Conservation (phyloP, 2,113 vertebrate species). For the Tetraodon nigroviridis region DNA sequence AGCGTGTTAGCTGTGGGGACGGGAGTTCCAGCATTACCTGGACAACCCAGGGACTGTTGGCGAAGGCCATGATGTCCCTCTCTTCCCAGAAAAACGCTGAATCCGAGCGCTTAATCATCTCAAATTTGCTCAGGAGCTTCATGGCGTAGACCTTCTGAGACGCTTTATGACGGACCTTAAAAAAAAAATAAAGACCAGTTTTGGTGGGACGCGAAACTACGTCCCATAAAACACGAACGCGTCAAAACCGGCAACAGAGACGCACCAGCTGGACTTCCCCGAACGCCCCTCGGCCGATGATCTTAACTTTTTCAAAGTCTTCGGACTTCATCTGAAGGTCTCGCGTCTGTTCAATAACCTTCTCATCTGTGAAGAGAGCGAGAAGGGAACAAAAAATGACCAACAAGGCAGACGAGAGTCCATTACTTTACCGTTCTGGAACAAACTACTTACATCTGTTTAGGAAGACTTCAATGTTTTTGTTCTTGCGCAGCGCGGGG, state of each 20-base stretch:
- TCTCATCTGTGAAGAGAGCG: constrained; percentile 81
- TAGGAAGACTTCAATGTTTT: constrained; percentile 98
- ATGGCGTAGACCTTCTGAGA: constrained; percentile 97
- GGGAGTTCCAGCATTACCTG: constrained; percentile 75
- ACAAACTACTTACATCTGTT: constrained; percentile 89
- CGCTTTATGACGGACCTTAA: constrained; percentile 91
- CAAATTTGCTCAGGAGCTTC: constrained; percentile 99
- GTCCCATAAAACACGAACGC: neutral
- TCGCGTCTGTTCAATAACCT: constrained; percentile 83
- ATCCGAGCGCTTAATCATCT: constrained; percentile 99
- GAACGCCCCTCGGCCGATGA: constrained; percentile 97
- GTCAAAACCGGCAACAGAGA: neutral
- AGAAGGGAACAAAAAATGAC: neutral
- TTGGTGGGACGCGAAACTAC: neutral
- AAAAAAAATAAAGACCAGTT: neutral
- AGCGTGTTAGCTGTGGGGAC: neutral
- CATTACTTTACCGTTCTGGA: neutral
- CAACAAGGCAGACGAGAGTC: too few relatives aligned
- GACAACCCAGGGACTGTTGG: constrained; percentile 97
- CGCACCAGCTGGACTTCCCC: constrained; percentile 98
- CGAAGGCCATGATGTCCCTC: constrained; percentile 97
- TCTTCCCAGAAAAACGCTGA: constrained; percentile 99
- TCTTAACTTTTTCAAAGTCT: constrained; percentile 96
- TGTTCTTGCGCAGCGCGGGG: constrained; percentile 96
- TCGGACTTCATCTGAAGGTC: constrained; percentile 97